Evolutionary conservation across 2,888 invertebrate species (phyloP), one percentile per base, ranked within the genome.

Genomic region (Ommatoiulus sabulosus): DNA sequence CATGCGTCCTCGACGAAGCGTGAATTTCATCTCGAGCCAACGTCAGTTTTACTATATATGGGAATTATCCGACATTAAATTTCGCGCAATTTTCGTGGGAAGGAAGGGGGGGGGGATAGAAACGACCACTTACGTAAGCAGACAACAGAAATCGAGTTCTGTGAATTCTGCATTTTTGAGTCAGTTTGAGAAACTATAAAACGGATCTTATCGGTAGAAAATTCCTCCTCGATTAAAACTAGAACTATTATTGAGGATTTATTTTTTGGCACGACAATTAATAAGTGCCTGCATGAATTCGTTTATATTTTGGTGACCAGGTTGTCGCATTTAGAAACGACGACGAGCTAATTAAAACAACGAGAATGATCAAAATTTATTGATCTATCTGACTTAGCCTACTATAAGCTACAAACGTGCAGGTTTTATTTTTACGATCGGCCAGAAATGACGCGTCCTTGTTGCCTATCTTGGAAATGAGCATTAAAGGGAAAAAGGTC

Each of bases 1-100:
- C n/a, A 46, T 8, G 63, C 63, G 17, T 63, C 63, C 63, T 63
- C 52, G 52, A 63, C 63, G n/a, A 63, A 63, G 63, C 63, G 63
- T 63, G 63, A 63, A 63, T 63, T 63, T 20, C 63, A 17, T 63
- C 17, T 20, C 2, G 4, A 63, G 12, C 63, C 20, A 20, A 63
- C n/a, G 20, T 63, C 5, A 6, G 63, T 63, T 63, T 63, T n/a
- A 63, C n/a, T 5, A n/a, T 52, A 2, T 12, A 52, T 8, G 52
- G n/a, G 6, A 46, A 46, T 46, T n/a, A 20, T n/a, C 63, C 0
- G 12, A 15, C 12, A 52, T 46, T 12, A 52, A 52, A 5, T 52
- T 52, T 15, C 52, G 3, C 52, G 10, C 15, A 10, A 52, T 52
- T 52, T 15, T 52, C 3, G 15, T 12, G 15, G n/a, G n/a, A n/a